Evolutionary conservation across 2,113 vertebrate species (phyloP).

Genomic region (Lasiurus borealis): DNA sequence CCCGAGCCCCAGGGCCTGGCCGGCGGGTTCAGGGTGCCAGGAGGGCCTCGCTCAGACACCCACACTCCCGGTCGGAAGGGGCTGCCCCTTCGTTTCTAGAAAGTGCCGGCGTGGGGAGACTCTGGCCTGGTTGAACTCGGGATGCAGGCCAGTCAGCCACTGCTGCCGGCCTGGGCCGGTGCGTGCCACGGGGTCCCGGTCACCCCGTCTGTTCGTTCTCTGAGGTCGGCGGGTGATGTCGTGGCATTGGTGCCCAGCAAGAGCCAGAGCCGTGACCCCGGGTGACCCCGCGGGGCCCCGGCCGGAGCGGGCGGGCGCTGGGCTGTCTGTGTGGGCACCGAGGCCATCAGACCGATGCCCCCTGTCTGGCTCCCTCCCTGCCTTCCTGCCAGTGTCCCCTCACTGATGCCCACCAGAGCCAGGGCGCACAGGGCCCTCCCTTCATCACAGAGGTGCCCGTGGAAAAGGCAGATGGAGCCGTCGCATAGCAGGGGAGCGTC

Average conservation of each 20-base stretch:
- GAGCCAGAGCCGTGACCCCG: accelerated
- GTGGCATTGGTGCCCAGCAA: neutral
- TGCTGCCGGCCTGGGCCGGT: accelerated
- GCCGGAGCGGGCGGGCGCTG: neutral
- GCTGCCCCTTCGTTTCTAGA: neutral
- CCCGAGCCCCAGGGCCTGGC: accelerated
- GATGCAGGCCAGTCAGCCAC: neutral
- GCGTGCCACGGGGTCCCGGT: accelerated
- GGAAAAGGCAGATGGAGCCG: neutral
- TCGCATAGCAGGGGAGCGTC: neutral
- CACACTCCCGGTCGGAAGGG: neutral
- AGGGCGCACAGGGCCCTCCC: neutral
- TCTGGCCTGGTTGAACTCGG: neutral
- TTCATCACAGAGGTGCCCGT: neutral
- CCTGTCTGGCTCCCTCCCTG: neutral
- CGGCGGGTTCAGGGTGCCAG: neutral
- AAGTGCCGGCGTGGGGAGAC: neutral
- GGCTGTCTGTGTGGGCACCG: too few relatives aligned
- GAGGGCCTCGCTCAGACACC: neutral
- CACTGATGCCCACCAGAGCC: neutral
- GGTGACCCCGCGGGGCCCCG: neutral
- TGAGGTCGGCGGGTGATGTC: neutral
- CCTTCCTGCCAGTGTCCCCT: too few relatives aligned
- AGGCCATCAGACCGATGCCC: neutral
- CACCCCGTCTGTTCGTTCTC: neutral